These are phyloP conservation scores for Anarsia innoxiella DNA, from an alignment of 2,888 invertebrate genomes.

Conservation along the genomic window DNA sequence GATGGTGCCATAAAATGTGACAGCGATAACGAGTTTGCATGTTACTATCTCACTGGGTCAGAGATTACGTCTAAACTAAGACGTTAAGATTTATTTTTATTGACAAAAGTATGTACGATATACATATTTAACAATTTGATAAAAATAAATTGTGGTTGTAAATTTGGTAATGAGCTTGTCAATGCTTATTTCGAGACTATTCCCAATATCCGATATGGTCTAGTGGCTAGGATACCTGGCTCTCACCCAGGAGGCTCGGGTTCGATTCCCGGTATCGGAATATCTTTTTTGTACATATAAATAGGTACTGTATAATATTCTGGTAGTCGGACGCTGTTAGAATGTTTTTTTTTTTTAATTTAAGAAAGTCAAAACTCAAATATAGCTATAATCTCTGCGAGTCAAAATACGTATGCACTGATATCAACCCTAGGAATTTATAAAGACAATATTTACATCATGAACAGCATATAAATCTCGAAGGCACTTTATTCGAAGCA, in stretches of 20 bases:
- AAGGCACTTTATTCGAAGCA: no score
- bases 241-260: constrained; percentile 78
- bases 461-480: no score
- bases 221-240: constrained; percentile 78
- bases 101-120: constrained; percentile 3
- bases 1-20: background rate
- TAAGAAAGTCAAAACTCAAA: no score
- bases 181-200: background rate
- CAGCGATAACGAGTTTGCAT: constrained; percentile 14
- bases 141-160: constrained; percentile 1
- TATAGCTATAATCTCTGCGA: no score
- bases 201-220: constrained; percentile 70
- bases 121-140: background rate
- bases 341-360: no score
- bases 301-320: no score
- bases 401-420: no score
- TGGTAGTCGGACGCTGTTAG: no score
- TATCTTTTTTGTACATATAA: constrained; percentile 27
- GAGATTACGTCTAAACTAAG: constrained; percentile 28
- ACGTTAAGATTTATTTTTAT: constrained; percentile 19
- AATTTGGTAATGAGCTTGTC: background rate
- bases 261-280: constrained; percentile 79
- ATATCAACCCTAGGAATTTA: no score
- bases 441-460: no score
- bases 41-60: constrained; percentile 30